Evolutionary conservation across 2,888 invertebrate genomes (phyloP).

Genomic region (Caenorhabditis panamensis): DNA sequence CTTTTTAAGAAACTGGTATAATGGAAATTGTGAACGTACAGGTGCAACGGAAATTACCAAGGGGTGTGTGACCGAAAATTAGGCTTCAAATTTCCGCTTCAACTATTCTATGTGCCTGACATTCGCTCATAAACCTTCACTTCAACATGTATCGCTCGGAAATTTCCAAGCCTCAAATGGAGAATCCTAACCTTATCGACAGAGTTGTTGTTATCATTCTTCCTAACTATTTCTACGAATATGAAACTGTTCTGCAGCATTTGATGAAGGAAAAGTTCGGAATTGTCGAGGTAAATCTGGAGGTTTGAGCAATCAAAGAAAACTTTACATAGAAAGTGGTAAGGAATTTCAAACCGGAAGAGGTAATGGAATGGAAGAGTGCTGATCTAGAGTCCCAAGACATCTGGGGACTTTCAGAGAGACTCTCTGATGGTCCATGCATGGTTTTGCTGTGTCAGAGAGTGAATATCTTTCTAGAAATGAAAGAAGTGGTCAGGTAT

Average conservation of each 20-base stretch:
- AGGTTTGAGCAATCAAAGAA: background rate
- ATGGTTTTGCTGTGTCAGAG: conserved; percentile 56
- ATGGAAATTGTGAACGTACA: conserved; percentile 2
- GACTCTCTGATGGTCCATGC: conserved; percentile 53
- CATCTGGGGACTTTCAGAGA: conserved; percentile 51
- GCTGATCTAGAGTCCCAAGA: conserved; percentile 55
- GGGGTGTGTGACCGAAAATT: conserved; percentile 28
- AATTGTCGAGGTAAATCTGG: conserved; percentile 58
- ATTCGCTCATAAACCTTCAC: too few relatives aligned
- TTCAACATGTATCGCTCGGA: conserved; percentile 62
- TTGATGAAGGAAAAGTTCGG: conserved; percentile 57
- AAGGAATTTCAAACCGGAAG: conserved; percentile 52
- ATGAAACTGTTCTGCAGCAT: conserved; percentile 53
- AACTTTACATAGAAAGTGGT: conserved; percentile 49
- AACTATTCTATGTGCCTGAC: background rate
- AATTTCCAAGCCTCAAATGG: conserved; percentile 43
- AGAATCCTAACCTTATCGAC: conserved; percentile 57
- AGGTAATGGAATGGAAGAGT: conserved; percentile 63
- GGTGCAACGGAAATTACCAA: too few relatives aligned
- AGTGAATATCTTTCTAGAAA: conserved; percentile 61
- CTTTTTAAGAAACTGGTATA: too few relatives aligned
- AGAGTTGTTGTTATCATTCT: conserved; percentile 62
- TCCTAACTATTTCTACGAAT: conserved; percentile 62
- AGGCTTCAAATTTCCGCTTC: conserved; percentile 23
- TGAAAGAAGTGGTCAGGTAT: conserved; percentile 45